A percentile compares a stretch with the other conserved stretches of the same genome.
Evolutionary conservation across 2,113 vertebrate genomes (phyloP).

Genomic region (Ondatra zibethicus): DNA sequence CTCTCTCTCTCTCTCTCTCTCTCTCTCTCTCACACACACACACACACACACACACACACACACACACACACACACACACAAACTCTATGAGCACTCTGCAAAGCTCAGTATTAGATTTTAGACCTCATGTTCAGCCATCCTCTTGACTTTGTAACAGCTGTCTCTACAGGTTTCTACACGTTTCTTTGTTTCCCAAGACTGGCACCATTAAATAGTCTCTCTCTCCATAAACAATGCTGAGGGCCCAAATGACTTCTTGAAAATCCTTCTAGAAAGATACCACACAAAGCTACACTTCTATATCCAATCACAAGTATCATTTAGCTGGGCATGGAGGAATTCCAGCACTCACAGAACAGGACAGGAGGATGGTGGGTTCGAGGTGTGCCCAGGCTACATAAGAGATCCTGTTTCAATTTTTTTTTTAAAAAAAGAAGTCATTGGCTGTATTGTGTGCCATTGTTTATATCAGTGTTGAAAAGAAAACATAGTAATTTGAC

Average conservation of each 20-base stretch:
- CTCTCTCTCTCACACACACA: neutral
- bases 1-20: neutral
- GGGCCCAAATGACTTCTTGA: neutral
- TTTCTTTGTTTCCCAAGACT: neutral
- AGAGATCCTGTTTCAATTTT: neutral
- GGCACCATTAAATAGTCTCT: neutral
- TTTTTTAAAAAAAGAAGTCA: neutral
- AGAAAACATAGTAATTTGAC: neutral
- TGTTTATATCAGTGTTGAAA: slow-evolving; percentile 19
- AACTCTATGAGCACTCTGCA: neutral
- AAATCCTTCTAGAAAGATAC: neutral
- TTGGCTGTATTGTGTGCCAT: neutral
- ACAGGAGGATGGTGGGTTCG: neutral
- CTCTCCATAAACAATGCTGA: neutral
- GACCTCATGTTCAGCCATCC: neutral
- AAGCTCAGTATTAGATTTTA: neutral
- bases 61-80: neutral
- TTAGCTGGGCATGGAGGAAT: neutral
- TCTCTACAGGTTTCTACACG: neutral
- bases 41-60: neutral
- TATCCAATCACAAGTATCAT: neutral
- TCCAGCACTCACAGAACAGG: too few relatives aligned
- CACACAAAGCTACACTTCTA: neutral
- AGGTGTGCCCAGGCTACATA: neutral
- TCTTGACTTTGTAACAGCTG: neutral